Evolutionary conservation across 1,140 invertebrate species (phyloP).

Genomic region (Cyclina sinensis): DNA sequence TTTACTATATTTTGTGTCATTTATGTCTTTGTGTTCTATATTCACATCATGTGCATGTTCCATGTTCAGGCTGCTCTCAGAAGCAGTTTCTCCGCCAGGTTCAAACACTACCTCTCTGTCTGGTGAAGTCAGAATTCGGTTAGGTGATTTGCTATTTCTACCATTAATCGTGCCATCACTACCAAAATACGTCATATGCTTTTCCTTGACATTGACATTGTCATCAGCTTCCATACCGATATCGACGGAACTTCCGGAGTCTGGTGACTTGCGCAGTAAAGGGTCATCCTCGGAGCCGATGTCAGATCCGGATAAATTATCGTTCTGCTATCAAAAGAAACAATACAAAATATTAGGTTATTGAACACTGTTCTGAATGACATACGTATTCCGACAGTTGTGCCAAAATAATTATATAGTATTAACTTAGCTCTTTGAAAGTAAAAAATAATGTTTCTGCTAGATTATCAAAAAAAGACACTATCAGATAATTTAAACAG

Average conservation of each 20-base stretch:
- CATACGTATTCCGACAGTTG: no score
- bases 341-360: neutral
- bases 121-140: neutral
- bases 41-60: neutral
- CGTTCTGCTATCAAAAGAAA: constrained; percentile 12
- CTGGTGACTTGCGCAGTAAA: constrained; percentile 64
- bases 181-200: neutral
- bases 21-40: neutral
- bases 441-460: no score
- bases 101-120: constrained; percentile 31
- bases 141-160: neutral
- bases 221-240: constrained; percentile 49
- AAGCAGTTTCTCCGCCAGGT: constrained; percentile 25
- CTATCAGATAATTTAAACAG: no score
- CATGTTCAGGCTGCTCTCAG: neutral
- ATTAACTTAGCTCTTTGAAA: no score
- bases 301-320: constrained; percentile 49
- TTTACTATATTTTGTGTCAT: neutral
- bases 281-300: constrained; percentile 54
- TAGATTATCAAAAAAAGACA: no score
- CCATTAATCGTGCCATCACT: neutral
- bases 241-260: constrained; percentile 62
- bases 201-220: constrained; percentile 22
- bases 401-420: no score
- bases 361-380: no score